Evolutionary conservation across 2,797 vertebrate species (phyloP), one percentile per base, ranked within the genome.

Genomic region (Sebastes trivittatus): DNA sequence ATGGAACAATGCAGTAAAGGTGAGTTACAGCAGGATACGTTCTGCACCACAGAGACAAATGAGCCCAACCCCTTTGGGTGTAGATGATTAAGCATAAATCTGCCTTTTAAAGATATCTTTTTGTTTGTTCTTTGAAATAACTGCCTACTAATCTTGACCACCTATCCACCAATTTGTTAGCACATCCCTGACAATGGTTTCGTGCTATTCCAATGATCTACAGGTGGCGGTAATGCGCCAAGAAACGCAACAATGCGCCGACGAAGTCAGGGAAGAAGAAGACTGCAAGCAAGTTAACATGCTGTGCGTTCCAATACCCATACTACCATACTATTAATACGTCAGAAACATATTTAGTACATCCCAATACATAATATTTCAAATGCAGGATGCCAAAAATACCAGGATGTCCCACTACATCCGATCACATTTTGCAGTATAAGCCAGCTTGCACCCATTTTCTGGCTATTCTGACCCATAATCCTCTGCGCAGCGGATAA

Each of bases 1-100:
- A 36, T 77, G 67, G 68, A 86, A 75, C 77, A 85, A 74, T 84
- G 76, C 77, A 81, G 77, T 23, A 75, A 54, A 80, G 70, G 69
- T 72, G 56, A 90, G 9, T 27, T 23, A 36, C 0, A 5, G 49
- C 0, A 22, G 46, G 25, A 25, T 34, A 55, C 1, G 1, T 11
- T 56, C 77, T 76, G 25, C 72, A 61, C 54, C 83, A 42, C 54
- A 54, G 25, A 69, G 61, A 70, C 73, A 72, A 75, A 66, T 60
- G 59, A 5, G 32, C 42, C 75, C 20, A 67, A 46, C 22, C 11
- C 13, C 7, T 74, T 63, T 6, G 1, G 18, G 29, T 52, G 38
- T 56, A 65, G 14, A 73, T 25, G 34, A 68, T 42, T 29, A 68
- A 65, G 54, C 27, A 65, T 27, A 13, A 70, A 67, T 68, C 23